These are phyloP conservation scores for Zosterops japonicus DNA, from an alignment of 2,113 vertebrate genomes.

Conservation along the genomic window DNA sequence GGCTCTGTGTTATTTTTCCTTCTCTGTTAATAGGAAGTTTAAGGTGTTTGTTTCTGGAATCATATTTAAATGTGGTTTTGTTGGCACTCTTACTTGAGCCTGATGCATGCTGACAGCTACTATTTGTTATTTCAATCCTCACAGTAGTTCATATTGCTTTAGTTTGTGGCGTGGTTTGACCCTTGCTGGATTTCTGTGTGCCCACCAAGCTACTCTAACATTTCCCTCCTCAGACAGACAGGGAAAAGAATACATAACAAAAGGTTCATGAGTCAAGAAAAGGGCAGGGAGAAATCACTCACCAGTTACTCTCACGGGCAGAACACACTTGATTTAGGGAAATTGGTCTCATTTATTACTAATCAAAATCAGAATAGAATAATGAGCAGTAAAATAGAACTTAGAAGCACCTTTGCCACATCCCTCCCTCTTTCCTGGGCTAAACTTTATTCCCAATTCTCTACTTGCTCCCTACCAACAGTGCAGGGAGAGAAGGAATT, in stretches of 20 bases:
- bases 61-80: not conserved
- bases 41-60: not conserved
- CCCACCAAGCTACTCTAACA: not conserved
- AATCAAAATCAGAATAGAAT: not conserved
- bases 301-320: not conserved
- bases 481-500: not conserved
- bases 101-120: not conserved
- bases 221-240: not conserved
- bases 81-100: not conserved
- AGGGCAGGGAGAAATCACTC: not conserved
- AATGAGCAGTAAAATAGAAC: not conserved
- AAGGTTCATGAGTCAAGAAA: not conserved
- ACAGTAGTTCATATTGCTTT: not conserved
- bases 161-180: not conserved
- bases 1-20: not conserved
- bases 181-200: not conserved
- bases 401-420: not conserved
- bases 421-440: not conserved
- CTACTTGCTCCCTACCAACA: not conserved
- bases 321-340: not conserved
- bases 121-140: not conserved
- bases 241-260: not conserved
- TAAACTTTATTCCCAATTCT: not conserved
- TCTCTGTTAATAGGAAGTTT: not conserved
- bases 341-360: not conserved